phyloP scores from a whole-genome alignment of 1,140 invertebrate species.

The Battus philenor region DNA sequence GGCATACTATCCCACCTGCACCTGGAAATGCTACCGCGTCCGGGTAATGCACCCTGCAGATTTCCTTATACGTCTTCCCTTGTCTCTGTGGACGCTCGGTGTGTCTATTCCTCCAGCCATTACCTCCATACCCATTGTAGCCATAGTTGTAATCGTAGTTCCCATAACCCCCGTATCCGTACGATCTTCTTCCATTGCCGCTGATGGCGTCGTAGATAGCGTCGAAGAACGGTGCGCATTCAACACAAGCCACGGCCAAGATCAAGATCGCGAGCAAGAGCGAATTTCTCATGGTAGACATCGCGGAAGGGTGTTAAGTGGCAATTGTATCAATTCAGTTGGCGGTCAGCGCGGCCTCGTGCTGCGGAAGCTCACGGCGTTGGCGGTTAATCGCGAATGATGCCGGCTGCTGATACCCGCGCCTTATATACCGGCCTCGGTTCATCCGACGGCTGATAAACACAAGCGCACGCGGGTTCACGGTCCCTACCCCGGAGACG shows the following conservation, averaged over 20 bases:
- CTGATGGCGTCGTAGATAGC: conserved; percentile 64
- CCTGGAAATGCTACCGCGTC: conserved; percentile 55
- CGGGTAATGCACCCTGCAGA: conserved; percentile 65
- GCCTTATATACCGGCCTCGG: conserved; percentile 72
- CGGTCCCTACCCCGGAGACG: conserved; percentile 63
- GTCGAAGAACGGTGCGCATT: conserved; percentile 61
- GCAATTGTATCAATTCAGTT: conserved; percentile 65
- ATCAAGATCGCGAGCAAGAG: conserved; percentile 32
- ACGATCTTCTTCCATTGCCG: conserved; percentile 52
- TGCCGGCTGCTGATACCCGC: conserved; percentile 53
- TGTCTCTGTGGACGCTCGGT: conserved; percentile 41
- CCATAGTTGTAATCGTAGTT: conserved; percentile 45
- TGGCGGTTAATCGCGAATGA: conserved; percentile 62
- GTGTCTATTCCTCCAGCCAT: conserved; percentile 32
- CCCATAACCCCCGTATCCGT: conserved; percentile 52
- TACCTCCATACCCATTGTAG: conserved; percentile 35
- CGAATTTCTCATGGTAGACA: conserved; percentile 46
- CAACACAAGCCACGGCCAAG: conserved; percentile 28
- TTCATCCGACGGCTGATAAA: conserved; percentile 59
- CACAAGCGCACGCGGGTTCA: conserved; percentile 58
- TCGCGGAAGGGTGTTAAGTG: conserved; percentile 62
- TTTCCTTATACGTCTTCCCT: conserved; percentile 63
- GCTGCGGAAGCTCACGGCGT: conserved; percentile 58
- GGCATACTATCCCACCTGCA: conserved; percentile 55
- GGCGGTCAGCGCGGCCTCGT: conserved; percentile 57